Conservation (phyloP, 2,113 vertebrate genomes). For the Gambusia holbrooki region DNA sequence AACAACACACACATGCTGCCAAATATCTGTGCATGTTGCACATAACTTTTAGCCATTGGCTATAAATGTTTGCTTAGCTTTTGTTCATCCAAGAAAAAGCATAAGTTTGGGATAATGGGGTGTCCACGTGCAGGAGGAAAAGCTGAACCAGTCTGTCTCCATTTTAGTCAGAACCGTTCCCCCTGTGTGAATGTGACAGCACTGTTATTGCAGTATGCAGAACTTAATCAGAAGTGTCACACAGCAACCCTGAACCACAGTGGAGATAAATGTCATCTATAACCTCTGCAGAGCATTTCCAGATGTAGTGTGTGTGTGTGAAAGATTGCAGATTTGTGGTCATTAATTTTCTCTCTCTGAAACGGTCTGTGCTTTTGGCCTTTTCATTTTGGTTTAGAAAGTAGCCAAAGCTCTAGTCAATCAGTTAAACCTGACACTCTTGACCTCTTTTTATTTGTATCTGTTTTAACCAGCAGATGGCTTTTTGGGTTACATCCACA, state of each 20-base stretch:
- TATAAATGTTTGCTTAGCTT: slow-evolving; percentile 2
- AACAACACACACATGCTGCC: slow-evolving; percentile 10
- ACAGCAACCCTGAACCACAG: slow-evolving; percentile 48
- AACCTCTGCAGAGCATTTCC: slow-evolving; percentile 54
- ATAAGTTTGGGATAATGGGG: background rate
- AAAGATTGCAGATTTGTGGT: slow-evolving; percentile 27
- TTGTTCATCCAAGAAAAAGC: slow-evolving; percentile 27
- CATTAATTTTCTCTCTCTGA: slow-evolving; percentile 16
- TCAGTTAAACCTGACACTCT: slow-evolving; percentile 32
- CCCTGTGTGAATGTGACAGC: slow-evolving; percentile 51
- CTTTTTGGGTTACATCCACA: slow-evolving; percentile 14
- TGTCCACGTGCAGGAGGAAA: background rate
- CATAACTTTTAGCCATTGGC: slow-evolving; percentile 9
- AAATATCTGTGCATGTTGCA: background rate
- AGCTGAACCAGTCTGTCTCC: background rate
- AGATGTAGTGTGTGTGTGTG: slow-evolving; percentile 47
- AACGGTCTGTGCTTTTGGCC: slow-evolving; percentile 17
- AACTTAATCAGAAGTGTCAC: slow-evolving; percentile 66
- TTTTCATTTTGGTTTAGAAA: slow-evolving; percentile 48
- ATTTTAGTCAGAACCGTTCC: slow-evolving; percentile 38
- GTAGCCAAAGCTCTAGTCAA: slow-evolving; percentile 47
- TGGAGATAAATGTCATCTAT: slow-evolving; percentile 44
- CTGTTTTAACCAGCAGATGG: slow-evolving; percentile 41
- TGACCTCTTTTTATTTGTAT: background rate
- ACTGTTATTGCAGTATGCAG: slow-evolving; percentile 57